Percentiles rank a stretch among this genome's conserved stretches.
Evolutionary conservation across 2,797 vertebrate genomes (phyloP).

Genomic region (Poecilia velifera): DNA sequence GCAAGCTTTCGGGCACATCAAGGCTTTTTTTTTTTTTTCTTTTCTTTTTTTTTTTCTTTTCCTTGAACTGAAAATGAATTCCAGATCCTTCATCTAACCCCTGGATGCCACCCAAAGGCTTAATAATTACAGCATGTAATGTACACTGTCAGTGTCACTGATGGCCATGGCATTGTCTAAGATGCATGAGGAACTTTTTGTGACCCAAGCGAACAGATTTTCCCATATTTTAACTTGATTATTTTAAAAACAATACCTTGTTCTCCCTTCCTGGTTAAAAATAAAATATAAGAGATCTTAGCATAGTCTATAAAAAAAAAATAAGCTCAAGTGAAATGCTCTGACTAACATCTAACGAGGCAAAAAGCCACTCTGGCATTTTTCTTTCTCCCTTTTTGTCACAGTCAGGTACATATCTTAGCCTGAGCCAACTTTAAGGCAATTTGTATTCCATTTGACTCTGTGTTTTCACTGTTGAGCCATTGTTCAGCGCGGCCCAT

Average conservation of each 20-base stretch:
- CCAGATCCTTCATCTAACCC: not conserved
- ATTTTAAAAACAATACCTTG: not conserved
- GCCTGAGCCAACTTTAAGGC: conserved; percentile 36
- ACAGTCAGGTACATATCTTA: conserved; percentile 12
- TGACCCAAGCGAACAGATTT: not conserved
- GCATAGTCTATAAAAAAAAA: not conserved
- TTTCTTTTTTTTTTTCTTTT: not conserved
- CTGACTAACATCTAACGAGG: conserved; percentile 10
- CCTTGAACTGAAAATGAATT: conserved; percentile 52
- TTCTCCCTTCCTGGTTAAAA: not conserved
- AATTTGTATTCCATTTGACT: conserved; percentile 43
- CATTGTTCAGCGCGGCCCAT: conserved; percentile 15
- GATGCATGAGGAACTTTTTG: conserved; percentile 30
- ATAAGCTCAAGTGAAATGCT: not conserved
- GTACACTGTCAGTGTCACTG: conserved; percentile 20
- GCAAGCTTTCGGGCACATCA: conserved; percentile 14
- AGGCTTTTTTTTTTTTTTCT: not conserved
- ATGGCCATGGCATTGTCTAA: conserved; percentile 23
- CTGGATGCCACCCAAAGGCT: not conserved
- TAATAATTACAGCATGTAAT: conserved; percentile 24
- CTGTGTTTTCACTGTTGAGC: conserved; percentile 19
- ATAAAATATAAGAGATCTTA: not conserved
- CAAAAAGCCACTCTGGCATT: conserved; percentile 8
- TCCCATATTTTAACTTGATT: not conserved
- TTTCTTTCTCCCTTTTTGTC: conserved; percentile 8